Percentiles rank a stretch among this genome's conserved stretches.
Evolutionary conservation across 1,140 invertebrate species (phyloP).

Genomic region (Drosophila subobscura): DNA sequence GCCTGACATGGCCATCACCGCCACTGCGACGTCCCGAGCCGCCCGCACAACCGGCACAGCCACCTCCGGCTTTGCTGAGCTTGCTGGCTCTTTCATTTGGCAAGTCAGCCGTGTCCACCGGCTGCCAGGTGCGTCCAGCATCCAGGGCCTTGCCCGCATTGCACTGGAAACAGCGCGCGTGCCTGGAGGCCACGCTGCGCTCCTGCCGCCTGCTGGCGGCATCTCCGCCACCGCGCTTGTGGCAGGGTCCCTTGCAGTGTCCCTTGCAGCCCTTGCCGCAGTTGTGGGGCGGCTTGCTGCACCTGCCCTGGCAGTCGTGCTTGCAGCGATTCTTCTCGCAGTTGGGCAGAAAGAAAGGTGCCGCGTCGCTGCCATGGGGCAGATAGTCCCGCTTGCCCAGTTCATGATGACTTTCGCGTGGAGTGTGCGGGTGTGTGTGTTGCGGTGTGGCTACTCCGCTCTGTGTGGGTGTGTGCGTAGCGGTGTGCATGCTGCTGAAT

Average conservation of each 20-base stretch:
- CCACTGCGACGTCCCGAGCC: not conserved
- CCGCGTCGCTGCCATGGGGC: too few species aligned
- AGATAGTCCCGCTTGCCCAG: too few species aligned
- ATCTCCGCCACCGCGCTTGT: slow-evolving; percentile 9
- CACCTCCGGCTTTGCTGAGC: too few species aligned
- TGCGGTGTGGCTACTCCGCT: too few species aligned
- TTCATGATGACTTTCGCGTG: too few species aligned
- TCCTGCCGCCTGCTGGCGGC: not conserved
- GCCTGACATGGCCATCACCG: not conserved
- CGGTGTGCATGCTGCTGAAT: too few species aligned
- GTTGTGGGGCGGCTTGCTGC: not conserved
- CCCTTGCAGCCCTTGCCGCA: slow-evolving; percentile 8
- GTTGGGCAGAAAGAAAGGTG: slow-evolving; percentile 33
- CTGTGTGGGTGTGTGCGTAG: too few species aligned
- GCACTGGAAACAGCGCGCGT: slow-evolving; percentile 10
- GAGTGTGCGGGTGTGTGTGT: too few species aligned
- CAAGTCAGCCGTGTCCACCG: not conserved
- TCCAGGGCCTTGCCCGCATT: not conserved
- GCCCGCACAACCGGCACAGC: not conserved
- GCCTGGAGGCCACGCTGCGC: not conserved
- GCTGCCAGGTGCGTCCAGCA: not conserved
- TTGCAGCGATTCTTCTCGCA: slow-evolving; percentile 22
- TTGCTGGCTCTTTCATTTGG: not conserved
- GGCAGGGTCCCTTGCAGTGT: slow-evolving; percentile 16
- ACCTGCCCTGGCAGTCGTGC: not conserved